Percentiles rank a stretch among this genome's conserved stretches.
These are phyloP conservation scores for Arrhamphus sclerolepis DNA, from an alignment of 2,797 vertebrate genomes.

Conservation along the genomic window DNA sequence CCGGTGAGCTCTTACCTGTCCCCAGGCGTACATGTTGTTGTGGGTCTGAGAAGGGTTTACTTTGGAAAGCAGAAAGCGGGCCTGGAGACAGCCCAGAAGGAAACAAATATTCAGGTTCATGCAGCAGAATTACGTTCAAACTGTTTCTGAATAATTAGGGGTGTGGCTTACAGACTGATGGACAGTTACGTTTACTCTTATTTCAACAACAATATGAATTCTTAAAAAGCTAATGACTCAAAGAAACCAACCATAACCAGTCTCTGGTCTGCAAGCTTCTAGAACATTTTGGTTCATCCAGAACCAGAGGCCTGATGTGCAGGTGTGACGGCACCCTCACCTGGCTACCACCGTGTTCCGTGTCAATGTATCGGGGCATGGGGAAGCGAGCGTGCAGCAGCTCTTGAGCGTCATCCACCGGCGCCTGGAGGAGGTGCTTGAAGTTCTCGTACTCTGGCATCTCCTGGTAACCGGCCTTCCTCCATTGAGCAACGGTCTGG, in stretches of 20 bases:
- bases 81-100: slow-evolving; percentile 67
- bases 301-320: too few relatives aligned
- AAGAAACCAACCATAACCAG: too few relatives aligned
- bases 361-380: slow-evolving; percentile 97
- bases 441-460: slow-evolving; percentile 97
- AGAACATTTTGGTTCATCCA: too few relatives aligned
- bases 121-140: too few relatives aligned
- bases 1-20: slow-evolving; percentile 84
- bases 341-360: slow-evolving; percentile 97
- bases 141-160: too few relatives aligned
- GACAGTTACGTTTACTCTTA: too few relatives aligned
- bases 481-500: slow-evolving; percentile 96
- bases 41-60: slow-evolving; percentile 99
- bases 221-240: too few relatives aligned
- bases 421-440: slow-evolving; percentile 92
- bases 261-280: too few relatives aligned
- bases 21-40: slow-evolving; percentile 96
- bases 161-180: too few relatives aligned
- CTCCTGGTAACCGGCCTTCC: slow-evolving; percentile 95
- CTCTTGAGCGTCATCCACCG: slow-evolving; percentile 94
- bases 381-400: slow-evolving; percentile 95
- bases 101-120: too few relatives aligned
- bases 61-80: slow-evolving; percentile 96
- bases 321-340: slow-evolving; percentile 65
- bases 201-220: too few relatives aligned